phyloP scores from a whole-genome alignment of 23 tunicate genomes.

The Styela clava region DNA sequence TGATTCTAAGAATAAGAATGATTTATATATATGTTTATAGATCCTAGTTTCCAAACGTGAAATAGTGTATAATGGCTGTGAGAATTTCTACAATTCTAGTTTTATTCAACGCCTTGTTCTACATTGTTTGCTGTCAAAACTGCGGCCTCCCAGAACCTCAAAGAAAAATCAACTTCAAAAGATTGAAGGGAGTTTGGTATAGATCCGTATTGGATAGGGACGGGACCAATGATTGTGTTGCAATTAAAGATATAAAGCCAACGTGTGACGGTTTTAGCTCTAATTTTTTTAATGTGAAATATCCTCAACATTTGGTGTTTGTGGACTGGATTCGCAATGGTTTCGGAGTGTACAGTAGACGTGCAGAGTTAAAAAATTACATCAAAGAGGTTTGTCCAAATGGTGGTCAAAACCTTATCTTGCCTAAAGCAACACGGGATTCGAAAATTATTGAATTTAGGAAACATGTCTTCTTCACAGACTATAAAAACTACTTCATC shows the following conservation, averaged over 20 bases:
- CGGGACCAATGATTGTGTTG: background rate
- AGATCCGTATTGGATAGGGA: background rate
- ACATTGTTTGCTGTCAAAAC: too few species aligned
- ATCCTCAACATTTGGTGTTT: background rate
- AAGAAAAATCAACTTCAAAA: background rate
- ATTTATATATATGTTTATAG: too few species aligned
- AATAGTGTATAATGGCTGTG: too few species aligned
- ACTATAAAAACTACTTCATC: background rate
- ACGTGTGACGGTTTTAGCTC: background rate
- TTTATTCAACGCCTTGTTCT: too few species aligned
- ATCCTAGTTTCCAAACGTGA: too few species aligned
- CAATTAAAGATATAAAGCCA: background rate
- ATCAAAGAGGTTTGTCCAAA: background rate
- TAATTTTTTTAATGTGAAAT: too few species aligned
- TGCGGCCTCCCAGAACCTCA: background rate
- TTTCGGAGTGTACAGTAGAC: background rate
- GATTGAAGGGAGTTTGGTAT: background rate
- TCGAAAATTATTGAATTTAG: background rate
- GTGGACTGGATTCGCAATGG: background rate
- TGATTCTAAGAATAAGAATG: too few species aligned
- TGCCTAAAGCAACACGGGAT: background rate
- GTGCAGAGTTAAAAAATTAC: background rate
- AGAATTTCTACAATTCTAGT: too few species aligned
- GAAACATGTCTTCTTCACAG: background rate
- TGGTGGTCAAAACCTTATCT: background rate